Evolutionary conservation across 2,113 vertebrate genomes (phyloP), one percentile per base, ranked within the genome.

Genomic region (Syngnathus scovelli): DNA sequence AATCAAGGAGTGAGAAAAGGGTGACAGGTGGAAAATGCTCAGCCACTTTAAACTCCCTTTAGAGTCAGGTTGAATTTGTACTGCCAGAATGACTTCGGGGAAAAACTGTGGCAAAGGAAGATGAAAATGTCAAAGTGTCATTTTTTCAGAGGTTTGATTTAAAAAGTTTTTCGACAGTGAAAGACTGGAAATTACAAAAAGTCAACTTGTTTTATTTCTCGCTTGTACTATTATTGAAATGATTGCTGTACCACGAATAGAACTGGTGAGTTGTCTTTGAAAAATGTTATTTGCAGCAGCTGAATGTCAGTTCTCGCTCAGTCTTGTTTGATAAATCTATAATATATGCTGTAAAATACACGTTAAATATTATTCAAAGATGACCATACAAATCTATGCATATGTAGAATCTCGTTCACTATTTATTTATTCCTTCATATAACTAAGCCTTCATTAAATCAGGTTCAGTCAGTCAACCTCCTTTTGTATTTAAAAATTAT

Each of bases 91-190:
- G 83, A 85, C 84, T 88, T 83, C 58, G 9, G 78, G 83, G 68
- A 58, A 64, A 80, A 78, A 77, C 64, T 54, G 78, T 80, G 73
- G 75, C 66, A 78, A 33, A 43, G 66, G 73, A 70, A 85, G 88
- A 88, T 87, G 83, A 84, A 84, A 83, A 83, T 89, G 89, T 89
- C 86, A 89, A 81, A 86, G 78, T 74, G 72, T 82, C 70, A 80
- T 67, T 84, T 6, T 16, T 43, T 13, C 58, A 65, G 71, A 83
- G 79, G 74, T 80, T 75, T 78, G 75, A 80, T 77, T 85, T 76
- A 61, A 84, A 82, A 90, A 84, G 74, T 86, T 89, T 83, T 64
- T 67, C 46, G 41, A 65, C 65, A 63, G 33, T 36, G 21, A 52
- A 79, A 74, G 43, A 72, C 64, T 54, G 67, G 66, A 75, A 75